Percentiles rank a stretch among this genome's conserved stretches.
phyloP scores from a whole-genome alignment of 1,140 invertebrate genomes.

The Pseudomyrmex concolor region DNA sequence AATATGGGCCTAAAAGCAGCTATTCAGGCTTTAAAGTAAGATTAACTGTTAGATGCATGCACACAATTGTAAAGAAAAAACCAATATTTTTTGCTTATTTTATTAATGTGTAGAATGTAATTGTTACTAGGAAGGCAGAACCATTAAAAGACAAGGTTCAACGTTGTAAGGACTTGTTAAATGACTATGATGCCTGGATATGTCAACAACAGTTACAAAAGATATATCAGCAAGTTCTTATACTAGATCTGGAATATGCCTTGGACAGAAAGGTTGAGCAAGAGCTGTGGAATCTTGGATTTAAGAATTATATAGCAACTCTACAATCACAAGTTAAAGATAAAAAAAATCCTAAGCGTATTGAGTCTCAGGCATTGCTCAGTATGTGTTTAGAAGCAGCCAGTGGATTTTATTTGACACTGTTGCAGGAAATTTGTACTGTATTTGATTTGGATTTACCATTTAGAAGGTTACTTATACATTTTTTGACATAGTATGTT shows the following conservation, averaged over 20 bases:
- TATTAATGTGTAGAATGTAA: neutral
- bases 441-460: constrained; percentile 93
- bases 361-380: constrained; percentile 90
- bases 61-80: too few relatives aligned
- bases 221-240: constrained; percentile 92
- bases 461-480: constrained; percentile 87
- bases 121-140: constrained; percentile 88
- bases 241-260: constrained; percentile 94
- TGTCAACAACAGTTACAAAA: constrained; percentile 89
- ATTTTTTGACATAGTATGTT: neutral
- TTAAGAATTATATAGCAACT: constrained; percentile 94
- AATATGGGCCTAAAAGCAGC: constrained; percentile 90
- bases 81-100: neutral
- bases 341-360: constrained; percentile 90
- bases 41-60: constrained; percentile 31
- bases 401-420: constrained; percentile 93
- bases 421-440: constrained; percentile 93
- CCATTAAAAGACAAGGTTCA: constrained; percentile 89
- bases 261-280: constrained; percentile 95
- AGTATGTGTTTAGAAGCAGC: constrained; percentile 92
- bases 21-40: constrained; percentile 89
- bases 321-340: constrained; percentile 91
- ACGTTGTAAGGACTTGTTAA: constrained; percentile 87
- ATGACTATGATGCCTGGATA: constrained; percentile 87
- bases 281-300: constrained; percentile 95